phyloP scores from a whole-genome alignment of 2,888 invertebrate species.

The Diogma glabrata region DNA sequence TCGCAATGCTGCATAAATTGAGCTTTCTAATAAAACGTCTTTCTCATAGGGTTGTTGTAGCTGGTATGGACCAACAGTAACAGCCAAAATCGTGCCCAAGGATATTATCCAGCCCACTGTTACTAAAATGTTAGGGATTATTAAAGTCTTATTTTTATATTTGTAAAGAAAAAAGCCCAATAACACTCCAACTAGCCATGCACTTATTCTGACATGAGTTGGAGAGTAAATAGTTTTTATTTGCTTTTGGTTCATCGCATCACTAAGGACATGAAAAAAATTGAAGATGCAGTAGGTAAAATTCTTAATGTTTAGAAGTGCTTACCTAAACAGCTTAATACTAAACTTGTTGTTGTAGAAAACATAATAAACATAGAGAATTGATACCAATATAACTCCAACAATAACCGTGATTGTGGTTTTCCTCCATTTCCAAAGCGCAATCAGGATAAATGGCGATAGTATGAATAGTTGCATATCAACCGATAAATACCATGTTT shows the following conservation, averaged over 20 bases:
- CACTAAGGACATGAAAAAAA: too few species aligned
- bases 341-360: background rate
- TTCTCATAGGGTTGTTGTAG: constrained; percentile 27
- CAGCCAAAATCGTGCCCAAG: constrained; percentile 28
- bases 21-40: constrained; percentile 27
- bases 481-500: constrained; percentile 47
- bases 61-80: constrained; percentile 32
- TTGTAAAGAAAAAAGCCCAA: constrained; percentile 31
- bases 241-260: too few species aligned
- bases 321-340: background rate
- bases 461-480: constrained; percentile 46
- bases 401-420: constrained; percentile 14
- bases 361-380: background rate
- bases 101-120: constrained; percentile 28
- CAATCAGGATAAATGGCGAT: constrained; percentile 42
- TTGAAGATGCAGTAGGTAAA: too few species aligned
- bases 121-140: background rate
- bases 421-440: constrained; percentile 30
- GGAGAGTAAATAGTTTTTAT: constrained; percentile 29
- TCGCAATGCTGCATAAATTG: constrained; percentile 25
- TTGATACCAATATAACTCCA: background rate
- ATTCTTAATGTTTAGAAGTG: too few species aligned
- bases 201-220: constrained; percentile 32
- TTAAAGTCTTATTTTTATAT: background rate
- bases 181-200: constrained; percentile 35